Conservation (phyloP, 1,140 invertebrate species). For the Holotrichia oblita region DNA sequence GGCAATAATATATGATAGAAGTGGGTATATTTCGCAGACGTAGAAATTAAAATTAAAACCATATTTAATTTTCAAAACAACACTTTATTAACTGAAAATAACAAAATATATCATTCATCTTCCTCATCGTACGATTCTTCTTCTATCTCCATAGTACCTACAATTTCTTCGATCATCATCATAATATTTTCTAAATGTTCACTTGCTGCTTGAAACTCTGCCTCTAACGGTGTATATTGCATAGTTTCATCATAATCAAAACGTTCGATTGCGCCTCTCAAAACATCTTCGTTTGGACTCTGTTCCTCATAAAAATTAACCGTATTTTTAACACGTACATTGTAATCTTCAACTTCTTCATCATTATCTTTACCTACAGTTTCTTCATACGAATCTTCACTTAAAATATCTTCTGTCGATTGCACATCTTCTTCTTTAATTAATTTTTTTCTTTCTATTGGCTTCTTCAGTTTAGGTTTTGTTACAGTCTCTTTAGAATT, state of each 20-base stretch:
- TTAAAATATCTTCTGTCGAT: slow-evolving; percentile 50
- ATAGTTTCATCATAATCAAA: slow-evolving; percentile 47
- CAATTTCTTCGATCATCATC: slow-evolving; percentile 63
- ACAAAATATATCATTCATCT: slow-evolving; percentile 14
- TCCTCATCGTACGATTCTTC: slow-evolving; percentile 59
- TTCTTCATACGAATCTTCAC: slow-evolving; percentile 48
- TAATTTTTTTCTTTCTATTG: neutral
- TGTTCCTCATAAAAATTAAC: no score
- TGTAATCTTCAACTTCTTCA: slow-evolving; percentile 36
- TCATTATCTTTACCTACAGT: slow-evolving; percentile 39
- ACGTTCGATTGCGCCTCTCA: slow-evolving; percentile 10
- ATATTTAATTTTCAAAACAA: neutral
- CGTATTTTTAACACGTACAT: no score
- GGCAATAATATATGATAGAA: no score
- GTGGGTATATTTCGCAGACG: no score
- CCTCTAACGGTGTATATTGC: slow-evolving; percentile 44
- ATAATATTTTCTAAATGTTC: slow-evolving; percentile 57
- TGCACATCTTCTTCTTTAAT: slow-evolving; percentile 40
- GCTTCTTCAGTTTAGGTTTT: slow-evolving; percentile 28
- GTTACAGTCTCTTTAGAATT: slow-evolving; percentile 50
- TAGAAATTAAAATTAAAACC: no score
- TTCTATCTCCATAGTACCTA: slow-evolving; percentile 64
- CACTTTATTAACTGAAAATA: slow-evolving; percentile 30
- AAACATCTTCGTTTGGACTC: no score
- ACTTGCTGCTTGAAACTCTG: slow-evolving; percentile 53